A percentile compares a stretch with the other conserved stretches of the same genome.
These are phyloP conservation scores for Vicugna pacos DNA, from an alignment of 2,113 vertebrate species.

Conservation along the genomic window DNA sequence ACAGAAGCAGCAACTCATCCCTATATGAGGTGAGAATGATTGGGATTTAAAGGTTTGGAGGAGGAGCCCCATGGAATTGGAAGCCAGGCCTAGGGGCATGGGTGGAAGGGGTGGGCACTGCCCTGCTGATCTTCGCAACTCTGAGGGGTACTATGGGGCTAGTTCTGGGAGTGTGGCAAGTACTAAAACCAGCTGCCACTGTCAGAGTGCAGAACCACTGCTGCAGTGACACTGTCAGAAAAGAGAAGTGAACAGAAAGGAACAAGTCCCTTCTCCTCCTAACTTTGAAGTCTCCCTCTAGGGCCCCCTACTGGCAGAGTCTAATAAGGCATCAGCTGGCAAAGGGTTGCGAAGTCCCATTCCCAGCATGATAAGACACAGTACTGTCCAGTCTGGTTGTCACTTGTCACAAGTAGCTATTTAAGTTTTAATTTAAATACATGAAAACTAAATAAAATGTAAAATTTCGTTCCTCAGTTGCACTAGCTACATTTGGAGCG, in stretches of 20 bases:
- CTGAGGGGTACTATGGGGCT: background rate
- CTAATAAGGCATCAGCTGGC: background rate
- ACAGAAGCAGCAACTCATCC: background rate
- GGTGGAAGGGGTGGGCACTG: background rate
- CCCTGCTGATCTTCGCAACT: background rate
- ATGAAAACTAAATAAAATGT: slow-evolving; percentile 29
- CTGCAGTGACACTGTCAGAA: background rate
- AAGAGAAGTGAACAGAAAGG: background rate
- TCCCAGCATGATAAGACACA: background rate
- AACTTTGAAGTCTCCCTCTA: background rate
- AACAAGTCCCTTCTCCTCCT: background rate
- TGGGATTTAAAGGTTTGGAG: background rate
- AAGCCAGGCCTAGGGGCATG: background rate
- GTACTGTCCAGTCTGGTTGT: background rate
- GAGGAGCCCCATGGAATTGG: background rate
- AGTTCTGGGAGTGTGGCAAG: background rate
- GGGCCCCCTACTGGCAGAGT: background rate
- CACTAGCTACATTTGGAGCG: background rate
- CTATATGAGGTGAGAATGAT: background rate
- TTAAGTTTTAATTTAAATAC: slow-evolving; percentile 32
- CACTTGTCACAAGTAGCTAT: background rate
- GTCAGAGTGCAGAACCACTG: background rate
- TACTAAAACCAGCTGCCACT: background rate
- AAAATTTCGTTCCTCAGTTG: slow-evolving; percentile 10
- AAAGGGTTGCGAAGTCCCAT: background rate